Base-by-base conservation (phyloP, 2,113 vertebrate species). In the Gymnorhina tibicen region DNA sequence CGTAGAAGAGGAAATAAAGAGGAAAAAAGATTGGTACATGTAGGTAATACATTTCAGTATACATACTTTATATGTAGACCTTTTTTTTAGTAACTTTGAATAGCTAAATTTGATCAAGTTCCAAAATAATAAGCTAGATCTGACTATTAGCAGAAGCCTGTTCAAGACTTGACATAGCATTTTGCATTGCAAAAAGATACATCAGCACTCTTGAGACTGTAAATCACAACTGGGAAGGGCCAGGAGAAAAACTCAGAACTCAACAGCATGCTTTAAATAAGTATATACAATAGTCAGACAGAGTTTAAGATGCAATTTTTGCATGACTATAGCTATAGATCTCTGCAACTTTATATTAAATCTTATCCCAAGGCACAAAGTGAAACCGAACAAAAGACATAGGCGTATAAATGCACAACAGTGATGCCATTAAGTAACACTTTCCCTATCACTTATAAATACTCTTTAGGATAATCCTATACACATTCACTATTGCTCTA, bases 81-180 rank as follows among this genome's bases (percentile, higher is more conserved):
- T 18, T 46, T 33, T 33, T 27, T 49, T 27, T 14, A 47, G 22
- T 28, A 91, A 23, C 13, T 63, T 24, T 41, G 24, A 35, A 26
- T 80, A 85, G 32, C 12, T 78, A 69, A 89, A 90, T 87, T 66
- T 92, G 21, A 80, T 87, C 28, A 69, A 32, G 22, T 49, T 92
- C 16, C 33, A 64, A 73, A 80, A 56, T 62, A 64, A 37, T 42
- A 69, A 22, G 21, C 7, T 64, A 39, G 9, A 7, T 60, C 23
- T 69, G 16, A 70, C 44, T 46, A 11, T 33, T 89, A 87, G 73
- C 6, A 72, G 44, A 90, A 59, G 1, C 2, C 13, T 69, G 2
- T 49, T 84, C 27, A 84, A 82, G 46, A 37, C 7, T 49, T 80
- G 3, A 13, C 4, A 23, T 6, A 59, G 3, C 9, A 89, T 33